Evolutionary conservation across 2,888 invertebrate species (phyloP).

Genomic region (Apodemia duryi): DNA sequence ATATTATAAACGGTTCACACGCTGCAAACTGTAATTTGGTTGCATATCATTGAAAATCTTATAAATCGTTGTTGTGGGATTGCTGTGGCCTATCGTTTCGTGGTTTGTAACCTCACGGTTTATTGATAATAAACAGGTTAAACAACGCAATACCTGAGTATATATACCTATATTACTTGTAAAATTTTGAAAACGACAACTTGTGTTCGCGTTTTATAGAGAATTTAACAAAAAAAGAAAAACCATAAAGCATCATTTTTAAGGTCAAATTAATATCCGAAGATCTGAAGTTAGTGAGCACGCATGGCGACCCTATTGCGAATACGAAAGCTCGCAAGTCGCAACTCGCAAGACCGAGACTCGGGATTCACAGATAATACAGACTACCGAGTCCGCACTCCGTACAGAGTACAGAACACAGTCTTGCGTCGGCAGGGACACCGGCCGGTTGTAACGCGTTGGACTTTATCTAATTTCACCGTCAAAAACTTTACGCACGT

Average conservation of each 20-base stretch:
- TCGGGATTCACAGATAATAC: slow-evolving; percentile 34
- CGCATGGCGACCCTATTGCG: slow-evolving; percentile 36
- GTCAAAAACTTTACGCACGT: slow-evolving; percentile 65
- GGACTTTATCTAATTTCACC: slow-evolving; percentile 38
- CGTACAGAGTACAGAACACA: slow-evolving; percentile 26
- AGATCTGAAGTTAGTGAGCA: neutral
- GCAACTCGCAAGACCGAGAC: slow-evolving; percentile 33
- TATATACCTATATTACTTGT: too few relatives aligned
- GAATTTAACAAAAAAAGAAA: too few relatives aligned
- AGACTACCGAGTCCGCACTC: neutral
- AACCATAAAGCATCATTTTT: too few relatives aligned
- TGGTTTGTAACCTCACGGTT: slow-evolving; percentile 29
- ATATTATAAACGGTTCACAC: slow-evolving; percentile 41
- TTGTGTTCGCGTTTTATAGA: too few relatives aligned
- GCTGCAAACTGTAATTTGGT: slow-evolving; percentile 50
- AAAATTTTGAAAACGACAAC: too few relatives aligned
- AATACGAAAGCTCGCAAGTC: slow-evolving; percentile 51
- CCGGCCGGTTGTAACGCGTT: slow-evolving; percentile 51
- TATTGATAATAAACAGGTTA: slow-evolving; percentile 51
- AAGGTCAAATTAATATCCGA: neutral
- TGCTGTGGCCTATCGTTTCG: slow-evolving; percentile 36
- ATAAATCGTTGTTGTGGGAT: slow-evolving; percentile 48
- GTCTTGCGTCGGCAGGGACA: slow-evolving; percentile 64
- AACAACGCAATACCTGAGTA: slow-evolving; percentile 51
- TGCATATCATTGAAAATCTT: slow-evolving; percentile 53